These are phyloP conservation scores for Peromyscus aztecus DNA, from an alignment of 2,797 vertebrate genomes.

Conservation along the genomic window DNA sequence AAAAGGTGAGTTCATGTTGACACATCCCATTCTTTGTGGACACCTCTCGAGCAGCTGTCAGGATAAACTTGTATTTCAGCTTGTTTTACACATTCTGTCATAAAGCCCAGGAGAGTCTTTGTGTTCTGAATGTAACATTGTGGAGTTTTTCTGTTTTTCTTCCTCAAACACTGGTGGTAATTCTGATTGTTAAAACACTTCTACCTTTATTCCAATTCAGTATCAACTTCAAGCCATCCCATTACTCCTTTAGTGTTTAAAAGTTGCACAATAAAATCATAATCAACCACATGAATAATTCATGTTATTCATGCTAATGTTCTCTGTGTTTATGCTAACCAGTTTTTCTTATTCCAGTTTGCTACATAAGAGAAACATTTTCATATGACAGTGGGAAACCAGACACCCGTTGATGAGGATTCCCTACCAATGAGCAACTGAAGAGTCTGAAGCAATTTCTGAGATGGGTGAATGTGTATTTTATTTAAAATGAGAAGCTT, in stretches of 20 bases:
- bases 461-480: not conserved
- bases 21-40: conserved; percentile 68
- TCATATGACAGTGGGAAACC: not conserved
- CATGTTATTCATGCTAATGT: not conserved
- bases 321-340: not conserved
- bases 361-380: not conserved
- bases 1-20: conserved; percentile 79
- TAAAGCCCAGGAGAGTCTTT: conserved; percentile 24
- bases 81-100: conserved; percentile 53
- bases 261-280: not conserved
- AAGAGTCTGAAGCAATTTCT: not conserved
- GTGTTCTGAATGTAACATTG: not conserved
- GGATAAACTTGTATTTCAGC: conserved; percentile 43
- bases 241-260: conserved; percentile 3
- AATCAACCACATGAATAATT: not conserved
- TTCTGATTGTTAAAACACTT: not conserved
- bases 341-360: not conserved
- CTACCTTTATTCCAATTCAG: not conserved
- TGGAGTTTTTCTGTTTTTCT: not conserved
- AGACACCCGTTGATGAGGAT: not conserved
- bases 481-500: conserved; percentile 12
- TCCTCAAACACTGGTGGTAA: not conserved
- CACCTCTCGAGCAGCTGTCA: conserved; percentile 72
- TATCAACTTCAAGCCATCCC: not conserved
- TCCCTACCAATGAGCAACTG: not conserved